Percentiles rank a stretch among this genome's conserved stretches.
These are phyloP conservation scores for Dynastes hyllus DNA, from an alignment of 2,888 invertebrate species.

Conservation along the genomic window DNA sequence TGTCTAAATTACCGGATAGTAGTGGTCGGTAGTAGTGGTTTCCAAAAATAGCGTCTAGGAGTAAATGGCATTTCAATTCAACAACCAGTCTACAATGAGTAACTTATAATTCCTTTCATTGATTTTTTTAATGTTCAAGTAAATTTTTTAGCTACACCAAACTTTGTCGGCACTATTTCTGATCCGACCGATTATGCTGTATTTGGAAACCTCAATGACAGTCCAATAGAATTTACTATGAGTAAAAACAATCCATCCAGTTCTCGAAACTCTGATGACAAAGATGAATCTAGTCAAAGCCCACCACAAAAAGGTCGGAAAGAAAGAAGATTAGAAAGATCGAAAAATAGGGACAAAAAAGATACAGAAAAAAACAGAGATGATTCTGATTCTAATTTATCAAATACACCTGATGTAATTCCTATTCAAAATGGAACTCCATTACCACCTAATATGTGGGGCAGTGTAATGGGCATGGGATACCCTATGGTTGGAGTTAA, in stretches of 20 bases:
- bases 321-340: constrained; percentile 58
- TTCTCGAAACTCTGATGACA: constrained; percentile 68
- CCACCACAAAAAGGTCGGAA: constrained; percentile 63
- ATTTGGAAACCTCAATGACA: constrained; percentile 72
- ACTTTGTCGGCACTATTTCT: constrained; percentile 43
- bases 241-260: constrained; percentile 75
- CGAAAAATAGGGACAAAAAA: constrained; percentile 66
- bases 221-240: constrained; percentile 77
- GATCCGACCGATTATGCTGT: constrained; percentile 58
- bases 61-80: constrained; percentile 57
- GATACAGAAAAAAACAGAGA: constrained; percentile 70
- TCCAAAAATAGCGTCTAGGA: not conserved
- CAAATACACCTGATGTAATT: constrained; percentile 60
- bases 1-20: too few species aligned
- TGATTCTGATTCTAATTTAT: constrained; percentile 71
- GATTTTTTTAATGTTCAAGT: constrained; percentile 21
- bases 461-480: constrained; percentile 70
- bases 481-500: constrained; percentile 74
- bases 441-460: constrained; percentile 67
- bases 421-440: constrained; percentile 60
- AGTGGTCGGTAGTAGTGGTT: too few species aligned
- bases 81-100: constrained; percentile 55
- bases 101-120: constrained; percentile 11
- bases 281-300: constrained; percentile 69
- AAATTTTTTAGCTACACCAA: constrained; percentile 32